These are phyloP conservation scores for Ectropis crepuscularia DNA, from an alignment of 2,888 invertebrate species.

Conservation along the genomic window DNA sequence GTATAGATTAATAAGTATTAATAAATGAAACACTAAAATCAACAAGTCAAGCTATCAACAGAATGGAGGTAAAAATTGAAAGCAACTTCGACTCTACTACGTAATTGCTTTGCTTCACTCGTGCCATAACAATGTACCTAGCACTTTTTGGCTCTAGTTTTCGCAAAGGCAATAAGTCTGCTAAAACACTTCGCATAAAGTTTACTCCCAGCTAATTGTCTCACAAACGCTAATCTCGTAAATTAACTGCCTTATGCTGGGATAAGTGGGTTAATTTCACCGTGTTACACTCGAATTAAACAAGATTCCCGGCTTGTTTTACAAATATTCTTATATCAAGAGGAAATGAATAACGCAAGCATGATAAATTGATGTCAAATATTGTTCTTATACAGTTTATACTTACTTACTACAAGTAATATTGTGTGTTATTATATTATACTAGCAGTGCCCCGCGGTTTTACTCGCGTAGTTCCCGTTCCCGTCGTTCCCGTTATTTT, in stretches of 20 bases:
- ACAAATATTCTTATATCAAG: slow-evolving; percentile 28
- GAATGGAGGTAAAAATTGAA: slow-evolving; percentile 54
- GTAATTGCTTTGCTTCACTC: slow-evolving; percentile 53
- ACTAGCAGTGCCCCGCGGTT: no score
- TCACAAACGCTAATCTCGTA: slow-evolving; percentile 57
- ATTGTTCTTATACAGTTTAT: no score
- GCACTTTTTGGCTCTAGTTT: slow-evolving; percentile 48
- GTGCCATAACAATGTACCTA: slow-evolving; percentile 50
- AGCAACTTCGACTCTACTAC: slow-evolving; percentile 49
- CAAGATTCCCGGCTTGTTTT: slow-evolving; percentile 42
- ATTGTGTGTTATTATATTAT: no score
- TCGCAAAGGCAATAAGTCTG: slow-evolving; percentile 49
- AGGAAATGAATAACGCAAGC: slow-evolving; percentile 9
- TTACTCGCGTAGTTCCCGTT: no score
- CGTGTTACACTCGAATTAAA: slow-evolving; percentile 49
- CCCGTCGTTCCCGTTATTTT: no score
- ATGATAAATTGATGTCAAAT: no score
- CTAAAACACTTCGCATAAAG: slow-evolving; percentile 55
- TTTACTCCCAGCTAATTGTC: slow-evolving; percentile 57
- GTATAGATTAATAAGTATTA: slow-evolving; percentile 49
- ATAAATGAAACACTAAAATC: slow-evolving; percentile 38
- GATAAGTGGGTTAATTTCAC: slow-evolving; percentile 50
- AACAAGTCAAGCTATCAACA: slow-evolving; percentile 27
- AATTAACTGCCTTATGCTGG: slow-evolving; percentile 58
- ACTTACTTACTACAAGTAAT: no score